phyloP scores from a whole-genome alignment of 2,888 invertebrate species.

The Lithophane socia region DNA sequence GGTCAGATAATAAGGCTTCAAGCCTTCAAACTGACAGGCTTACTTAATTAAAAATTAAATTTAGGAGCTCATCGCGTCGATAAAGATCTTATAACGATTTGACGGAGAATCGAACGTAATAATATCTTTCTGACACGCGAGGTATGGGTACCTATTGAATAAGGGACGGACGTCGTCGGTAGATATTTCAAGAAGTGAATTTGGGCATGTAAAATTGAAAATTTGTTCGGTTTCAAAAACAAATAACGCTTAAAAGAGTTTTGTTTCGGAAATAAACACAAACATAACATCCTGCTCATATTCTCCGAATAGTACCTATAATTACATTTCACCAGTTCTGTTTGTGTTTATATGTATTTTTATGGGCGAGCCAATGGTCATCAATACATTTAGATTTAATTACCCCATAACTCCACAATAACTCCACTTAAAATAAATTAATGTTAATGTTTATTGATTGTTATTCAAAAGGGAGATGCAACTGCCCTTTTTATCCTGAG shows the following conservation, averaged over 20 bases:
- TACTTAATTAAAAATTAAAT: slow-evolving; percentile 66
- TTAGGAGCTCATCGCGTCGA: slow-evolving; percentile 55
- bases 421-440: background rate
- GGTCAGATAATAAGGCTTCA: slow-evolving; percentile 53
- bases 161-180: background rate
- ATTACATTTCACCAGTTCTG: background rate
- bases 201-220: background rate
- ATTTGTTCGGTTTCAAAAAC: background rate
- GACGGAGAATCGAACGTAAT: slow-evolving; percentile 50
- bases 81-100: slow-evolving; percentile 65
- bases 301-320: background rate
- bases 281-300: no score
- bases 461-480: background rate
- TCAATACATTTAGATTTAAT: background rate
- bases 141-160: slow-evolving; percentile 31
- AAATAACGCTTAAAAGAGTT: background rate
- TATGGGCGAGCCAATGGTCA: background rate
- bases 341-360: no score
- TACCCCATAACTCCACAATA: no score
- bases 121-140: slow-evolving; percentile 62
- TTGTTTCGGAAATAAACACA: background rate
- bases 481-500: background rate
- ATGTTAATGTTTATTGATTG: background rate
- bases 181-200: slow-evolving; percentile 25
- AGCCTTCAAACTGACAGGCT: slow-evolving; percentile 42